Conservation (phyloP, 2,797 vertebrate genomes). For the Carduelis carduelis region DNA sequence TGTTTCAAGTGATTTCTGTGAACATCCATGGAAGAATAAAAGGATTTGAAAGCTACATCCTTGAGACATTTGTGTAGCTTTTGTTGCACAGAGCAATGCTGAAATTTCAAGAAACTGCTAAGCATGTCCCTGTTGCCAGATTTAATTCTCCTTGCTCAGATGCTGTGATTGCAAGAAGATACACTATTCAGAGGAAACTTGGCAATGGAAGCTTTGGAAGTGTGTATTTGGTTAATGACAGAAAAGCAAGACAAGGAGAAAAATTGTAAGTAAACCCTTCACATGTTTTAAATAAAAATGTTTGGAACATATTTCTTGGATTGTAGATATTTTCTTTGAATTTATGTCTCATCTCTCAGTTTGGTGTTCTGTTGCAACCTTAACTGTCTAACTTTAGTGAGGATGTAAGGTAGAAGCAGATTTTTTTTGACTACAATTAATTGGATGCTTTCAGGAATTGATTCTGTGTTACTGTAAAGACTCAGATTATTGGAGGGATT, state of each 20-base stretch:
- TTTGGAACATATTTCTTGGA: neutral
- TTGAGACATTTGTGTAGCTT: neutral
- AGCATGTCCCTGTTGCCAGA: neutral
- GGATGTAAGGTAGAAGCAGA: neutral
- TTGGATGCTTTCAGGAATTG: neutral
- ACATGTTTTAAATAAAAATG: neutral
- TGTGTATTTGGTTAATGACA: slow-evolving; percentile 81
- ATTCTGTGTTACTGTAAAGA: neutral
- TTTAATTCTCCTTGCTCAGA: slow-evolving; percentile 24
- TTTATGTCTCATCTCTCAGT: neutral
- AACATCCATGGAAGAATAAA: neutral
- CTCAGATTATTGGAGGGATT: neutral
- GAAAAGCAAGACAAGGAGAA: slow-evolving; percentile 76
- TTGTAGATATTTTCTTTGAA: neutral
- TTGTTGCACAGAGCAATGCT: slow-evolving; percentile 62
- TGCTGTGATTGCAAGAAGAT: slow-evolving; percentile 76
- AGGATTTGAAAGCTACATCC: neutral
- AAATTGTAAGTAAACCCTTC: slow-evolving; percentile 76
- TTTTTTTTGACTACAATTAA: neutral
- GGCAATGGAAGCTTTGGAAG: slow-evolving; percentile 83
- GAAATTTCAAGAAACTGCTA: slow-evolving; percentile 74
- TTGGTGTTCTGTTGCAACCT: neutral
- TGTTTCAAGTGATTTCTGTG: slow-evolving; percentile 11
- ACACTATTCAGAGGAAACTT: slow-evolving; percentile 74
- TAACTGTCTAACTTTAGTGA: neutral